Conservation (phyloP, 2,113 vertebrate genomes). For the Clarias macrocephalus region DNA sequence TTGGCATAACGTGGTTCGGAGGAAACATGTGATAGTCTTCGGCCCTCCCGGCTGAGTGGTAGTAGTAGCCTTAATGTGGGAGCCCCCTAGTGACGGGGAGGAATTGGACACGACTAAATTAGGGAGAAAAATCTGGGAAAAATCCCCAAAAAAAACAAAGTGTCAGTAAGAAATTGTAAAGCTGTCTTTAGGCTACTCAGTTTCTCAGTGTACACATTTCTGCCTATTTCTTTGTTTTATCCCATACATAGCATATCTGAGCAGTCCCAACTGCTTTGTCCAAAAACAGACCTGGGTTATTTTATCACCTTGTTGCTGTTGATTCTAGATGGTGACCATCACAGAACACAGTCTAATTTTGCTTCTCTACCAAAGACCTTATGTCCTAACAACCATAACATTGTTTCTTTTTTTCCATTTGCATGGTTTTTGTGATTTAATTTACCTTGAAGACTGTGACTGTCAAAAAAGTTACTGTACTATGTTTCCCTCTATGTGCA, state of each 20-base stretch:
- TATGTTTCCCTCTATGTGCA: conserved; percentile 56
- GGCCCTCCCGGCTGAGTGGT: too few relatives aligned
- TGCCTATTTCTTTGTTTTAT: neutral
- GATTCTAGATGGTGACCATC: neutral
- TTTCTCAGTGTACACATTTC: neutral
- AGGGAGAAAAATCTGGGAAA: too few relatives aligned
- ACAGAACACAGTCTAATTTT: neutral
- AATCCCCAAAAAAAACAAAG: too few relatives aligned
- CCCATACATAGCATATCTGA: neutral
- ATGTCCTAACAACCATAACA: neutral
- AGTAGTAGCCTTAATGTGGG: too few relatives aligned
- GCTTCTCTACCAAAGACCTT: neutral
- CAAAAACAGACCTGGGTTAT: too few relatives aligned
- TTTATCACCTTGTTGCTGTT: neutral
- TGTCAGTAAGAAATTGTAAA: neutral
- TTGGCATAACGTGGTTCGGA: too few relatives aligned
- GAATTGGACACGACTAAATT: too few relatives aligned
- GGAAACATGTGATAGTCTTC: too few relatives aligned
- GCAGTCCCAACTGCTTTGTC: neutral
- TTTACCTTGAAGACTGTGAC: neutral
- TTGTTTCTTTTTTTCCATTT: neutral
- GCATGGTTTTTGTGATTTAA: neutral
- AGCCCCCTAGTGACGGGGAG: too few relatives aligned
- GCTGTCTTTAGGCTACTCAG: neutral
- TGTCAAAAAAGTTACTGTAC: neutral